Conservation (phyloP, 2,888 invertebrate genomes). For the Sesia bembeciformis region DNA sequence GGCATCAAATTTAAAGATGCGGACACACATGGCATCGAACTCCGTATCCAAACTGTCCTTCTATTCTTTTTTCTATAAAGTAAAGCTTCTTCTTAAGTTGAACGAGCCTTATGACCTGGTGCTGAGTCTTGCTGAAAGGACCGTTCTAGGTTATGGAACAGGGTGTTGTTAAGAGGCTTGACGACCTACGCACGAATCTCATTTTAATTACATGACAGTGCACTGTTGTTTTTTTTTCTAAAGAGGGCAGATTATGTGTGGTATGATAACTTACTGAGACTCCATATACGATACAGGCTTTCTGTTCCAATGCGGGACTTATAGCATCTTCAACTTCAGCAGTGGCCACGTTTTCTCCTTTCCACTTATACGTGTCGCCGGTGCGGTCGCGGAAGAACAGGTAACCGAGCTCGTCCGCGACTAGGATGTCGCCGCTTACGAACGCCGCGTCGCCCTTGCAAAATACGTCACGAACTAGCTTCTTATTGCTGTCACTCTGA, state of each 20-base stretch:
- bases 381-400: constrained; percentile 94
- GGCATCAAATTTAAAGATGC: no score
- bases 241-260: not conserved
- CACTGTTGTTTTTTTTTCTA: no score
- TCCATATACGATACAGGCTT: constrained; percentile 91
- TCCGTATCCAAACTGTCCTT: no score
- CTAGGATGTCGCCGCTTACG: constrained; percentile 91
- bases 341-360: constrained; percentile 98
- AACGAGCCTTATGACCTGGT: no score
- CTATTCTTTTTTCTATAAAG: not conserved
- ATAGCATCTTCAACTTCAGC: constrained; percentile 95
- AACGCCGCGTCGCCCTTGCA: constrained; percentile 91
- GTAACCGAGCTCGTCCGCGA: constrained; percentile 94
- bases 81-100: no score
- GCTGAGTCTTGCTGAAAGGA: no score
- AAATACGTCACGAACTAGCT: constrained; percentile 88
- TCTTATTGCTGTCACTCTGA: constrained; percentile 86
- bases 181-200: not conserved
- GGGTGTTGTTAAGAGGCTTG: no score
- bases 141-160: no score
- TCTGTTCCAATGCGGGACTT: constrained; percentile 82
- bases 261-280: constrained; percentile 79
- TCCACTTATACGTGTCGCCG: constrained; percentile 91
- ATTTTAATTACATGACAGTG: not conserved
- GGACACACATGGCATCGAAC: no score